These are phyloP conservation scores for Leucosticte australis DNA, from an alignment of 2,113 vertebrate genomes.

Conservation along the genomic window DNA sequence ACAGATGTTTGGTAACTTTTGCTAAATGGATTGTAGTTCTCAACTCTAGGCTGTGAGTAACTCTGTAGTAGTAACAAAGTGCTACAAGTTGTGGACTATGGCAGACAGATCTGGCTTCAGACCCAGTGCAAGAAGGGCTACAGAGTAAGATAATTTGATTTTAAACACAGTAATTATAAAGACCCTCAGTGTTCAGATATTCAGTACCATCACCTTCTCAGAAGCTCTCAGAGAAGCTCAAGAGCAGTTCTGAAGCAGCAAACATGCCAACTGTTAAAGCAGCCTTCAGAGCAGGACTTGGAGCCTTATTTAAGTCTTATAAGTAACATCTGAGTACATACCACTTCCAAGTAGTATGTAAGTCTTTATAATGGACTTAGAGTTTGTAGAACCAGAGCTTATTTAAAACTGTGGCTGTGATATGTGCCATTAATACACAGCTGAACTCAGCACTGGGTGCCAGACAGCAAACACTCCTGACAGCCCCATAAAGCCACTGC, in stretches of 20 bases:
- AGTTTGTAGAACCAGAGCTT: background rate
- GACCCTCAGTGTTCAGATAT: background rate
- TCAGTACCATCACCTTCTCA: background rate
- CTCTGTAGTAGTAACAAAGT: background rate
- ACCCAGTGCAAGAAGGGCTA: background rate
- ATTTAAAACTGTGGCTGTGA: background rate
- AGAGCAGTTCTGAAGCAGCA: background rate
- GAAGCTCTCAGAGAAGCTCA: background rate
- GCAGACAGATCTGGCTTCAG: background rate
- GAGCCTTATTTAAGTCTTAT: accelerated
- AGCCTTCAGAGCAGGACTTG: background rate
- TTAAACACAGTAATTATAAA: background rate
- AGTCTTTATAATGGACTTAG: background rate
- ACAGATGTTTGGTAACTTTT: background rate
- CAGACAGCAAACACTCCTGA: background rate
- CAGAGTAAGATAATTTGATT: background rate
- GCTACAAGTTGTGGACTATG: accelerated
- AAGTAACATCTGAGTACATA: background rate
- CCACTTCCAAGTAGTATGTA: accelerated
- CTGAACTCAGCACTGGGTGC: background rate
- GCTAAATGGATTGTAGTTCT: background rate
- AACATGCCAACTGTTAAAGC: background rate
- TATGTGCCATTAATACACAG: background rate
- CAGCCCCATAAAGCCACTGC: background rate
- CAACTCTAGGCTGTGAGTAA: background rate